A percentile compares a stretch with the other conserved stretches of the same genome.
Conservation (phyloP, 1,140 invertebrate genomes). For the Cotesia chilonis region DNA sequence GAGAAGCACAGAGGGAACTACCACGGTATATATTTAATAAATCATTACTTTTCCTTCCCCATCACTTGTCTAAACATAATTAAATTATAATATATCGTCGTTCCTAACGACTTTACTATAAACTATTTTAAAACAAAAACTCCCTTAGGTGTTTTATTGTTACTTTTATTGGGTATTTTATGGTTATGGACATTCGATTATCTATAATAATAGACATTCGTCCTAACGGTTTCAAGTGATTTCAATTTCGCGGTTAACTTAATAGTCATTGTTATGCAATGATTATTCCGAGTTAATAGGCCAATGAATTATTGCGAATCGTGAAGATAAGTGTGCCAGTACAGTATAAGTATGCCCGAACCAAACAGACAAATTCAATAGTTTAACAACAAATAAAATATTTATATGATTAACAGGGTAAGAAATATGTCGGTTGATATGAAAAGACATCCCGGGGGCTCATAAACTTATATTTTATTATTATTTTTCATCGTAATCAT, state of each 20-base stretch:
- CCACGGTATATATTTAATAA: constrained; percentile 25
- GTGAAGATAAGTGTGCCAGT: too few relatives aligned
- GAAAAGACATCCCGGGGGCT: background rate
- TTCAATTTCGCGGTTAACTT: constrained; percentile 35
- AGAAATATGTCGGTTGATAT: too few relatives aligned
- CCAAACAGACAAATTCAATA: too few relatives aligned
- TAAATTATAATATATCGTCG: constrained; percentile 10
- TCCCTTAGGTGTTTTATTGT: too few relatives aligned
- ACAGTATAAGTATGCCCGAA: too few relatives aligned
- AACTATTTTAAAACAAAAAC: too few relatives aligned
- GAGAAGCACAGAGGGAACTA: background rate
- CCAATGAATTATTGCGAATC: background rate
- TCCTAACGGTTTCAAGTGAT: constrained; percentile 27
- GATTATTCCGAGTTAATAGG: background rate
- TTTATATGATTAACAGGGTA: too few relatives aligned
- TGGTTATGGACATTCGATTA: background rate
- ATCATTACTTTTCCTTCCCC: background rate
- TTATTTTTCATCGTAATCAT: too few relatives aligned
- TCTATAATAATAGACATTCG: constrained; percentile 20
- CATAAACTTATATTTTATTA: background rate
- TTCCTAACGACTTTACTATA: too few relatives aligned
- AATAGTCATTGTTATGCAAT: constrained; percentile 8
- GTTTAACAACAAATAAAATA: too few relatives aligned
- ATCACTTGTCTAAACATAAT: constrained; percentile 10
- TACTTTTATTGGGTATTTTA: too few relatives aligned